Conservation (phyloP, 2,888 invertebrate genomes). For the Amblyjoppa fuscipennis region DNA sequence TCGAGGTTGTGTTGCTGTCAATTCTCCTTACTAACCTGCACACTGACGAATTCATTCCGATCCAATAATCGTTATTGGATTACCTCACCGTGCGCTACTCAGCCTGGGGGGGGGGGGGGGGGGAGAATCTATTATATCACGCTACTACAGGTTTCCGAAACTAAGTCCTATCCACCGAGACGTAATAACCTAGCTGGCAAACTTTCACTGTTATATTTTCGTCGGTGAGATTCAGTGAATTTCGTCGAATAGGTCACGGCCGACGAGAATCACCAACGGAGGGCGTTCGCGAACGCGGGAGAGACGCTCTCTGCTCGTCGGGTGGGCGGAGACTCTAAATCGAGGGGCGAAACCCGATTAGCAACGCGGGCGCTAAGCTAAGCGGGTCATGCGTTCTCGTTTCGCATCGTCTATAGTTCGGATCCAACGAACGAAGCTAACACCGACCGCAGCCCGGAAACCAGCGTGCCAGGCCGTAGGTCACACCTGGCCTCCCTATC, state of each 20-base stretch:
- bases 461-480: slow-evolving; percentile 63
- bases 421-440: slow-evolving; percentile 54
- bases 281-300: neutral
- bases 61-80: slow-evolving; percentile 27
- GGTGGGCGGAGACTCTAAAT: slow-evolving; percentile 2
- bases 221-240: neutral
- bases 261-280: slow-evolving; percentile 20
- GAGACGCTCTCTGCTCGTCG: neutral
- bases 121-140: slow-evolving; percentile 42
- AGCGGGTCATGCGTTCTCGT: slow-evolving; percentile 64
- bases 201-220: slow-evolving; percentile 59
- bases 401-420: slow-evolving; percentile 72
- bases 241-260: slow-evolving; percentile 54
- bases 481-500: slow-evolving; percentile 77
- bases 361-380: slow-evolving; percentile 22
- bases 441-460: slow-evolving; percentile 43
- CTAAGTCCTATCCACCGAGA: slow-evolving; percentile 30
- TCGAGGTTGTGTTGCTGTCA: neutral
- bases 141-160: slow-evolving; percentile 30
- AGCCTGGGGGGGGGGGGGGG: neutral
- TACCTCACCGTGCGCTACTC: slow-evolving; percentile 11
- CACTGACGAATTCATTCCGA: slow-evolving; percentile 37
- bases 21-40: neutral
- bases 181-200: slow-evolving; percentile 18
- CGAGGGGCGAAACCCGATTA: slow-evolving; percentile 20